Percentiles rank a stretch among this genome's conserved stretches.
Conservation (phyloP, 2,113 vertebrate species). For the Loxodonta africana region DNA sequence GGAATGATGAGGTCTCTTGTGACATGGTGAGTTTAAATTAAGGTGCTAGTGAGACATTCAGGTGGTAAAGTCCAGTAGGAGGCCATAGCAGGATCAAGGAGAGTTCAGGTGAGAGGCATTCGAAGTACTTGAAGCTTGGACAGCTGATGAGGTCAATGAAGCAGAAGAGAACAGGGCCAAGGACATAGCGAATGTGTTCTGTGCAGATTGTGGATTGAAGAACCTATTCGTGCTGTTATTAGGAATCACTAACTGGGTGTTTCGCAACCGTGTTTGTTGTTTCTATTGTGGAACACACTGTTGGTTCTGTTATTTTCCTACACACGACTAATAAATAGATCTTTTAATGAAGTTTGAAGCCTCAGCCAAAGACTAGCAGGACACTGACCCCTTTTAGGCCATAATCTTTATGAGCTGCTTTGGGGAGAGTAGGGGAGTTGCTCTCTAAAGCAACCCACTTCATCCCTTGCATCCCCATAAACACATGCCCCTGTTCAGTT, state of each 20-base stretch:
- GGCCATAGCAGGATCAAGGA: not conserved
- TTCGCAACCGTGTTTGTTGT: conserved; percentile 40
- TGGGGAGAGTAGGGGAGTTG: not conserved
- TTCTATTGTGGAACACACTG: conserved; percentile 51
- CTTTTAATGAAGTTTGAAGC: conserved; percentile 53
- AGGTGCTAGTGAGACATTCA: not conserved
- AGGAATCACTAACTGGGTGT: not conserved
- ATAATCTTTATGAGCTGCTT: conserved; percentile 50
- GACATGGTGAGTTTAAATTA: not conserved
- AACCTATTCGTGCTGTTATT: not conserved
- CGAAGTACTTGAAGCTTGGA: not conserved
- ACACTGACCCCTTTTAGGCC: not conserved
- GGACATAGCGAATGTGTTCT: not conserved
- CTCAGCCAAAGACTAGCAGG: conserved; percentile 34
- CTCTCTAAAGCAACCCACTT: not conserved
- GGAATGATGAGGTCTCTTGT: conserved; percentile 24
- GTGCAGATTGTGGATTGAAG: not conserved
- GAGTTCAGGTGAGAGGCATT: not conserved
- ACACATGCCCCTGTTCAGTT: conserved; percentile 20
- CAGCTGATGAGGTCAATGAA: not conserved
- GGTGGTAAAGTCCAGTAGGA: not conserved
- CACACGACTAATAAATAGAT: not conserved
- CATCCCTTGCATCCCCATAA: not conserved
- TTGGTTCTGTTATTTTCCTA: conserved; percentile 51
- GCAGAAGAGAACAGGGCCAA: not conserved